phyloP scores from a whole-genome alignment of 1,140 invertebrate genomes.

The Temnothorax curvispinosus region DNA sequence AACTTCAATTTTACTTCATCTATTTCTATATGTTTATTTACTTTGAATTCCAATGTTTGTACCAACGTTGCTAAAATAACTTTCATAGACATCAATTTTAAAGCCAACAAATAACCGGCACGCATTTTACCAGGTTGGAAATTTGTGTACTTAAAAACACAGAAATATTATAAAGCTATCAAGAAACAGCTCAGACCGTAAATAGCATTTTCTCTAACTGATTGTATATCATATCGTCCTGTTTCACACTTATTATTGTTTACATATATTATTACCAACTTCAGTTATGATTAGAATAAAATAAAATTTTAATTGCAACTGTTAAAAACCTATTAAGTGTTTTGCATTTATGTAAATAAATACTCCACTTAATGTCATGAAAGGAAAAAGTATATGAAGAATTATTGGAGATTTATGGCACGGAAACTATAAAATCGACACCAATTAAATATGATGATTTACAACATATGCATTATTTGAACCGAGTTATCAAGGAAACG shows the following conservation, averaged over 20 bases:
- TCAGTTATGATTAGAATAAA: not conserved
- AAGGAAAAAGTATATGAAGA: constrained; percentile 87
- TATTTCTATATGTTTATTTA: constrained; percentile 70
- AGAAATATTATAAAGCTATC: too few species aligned
- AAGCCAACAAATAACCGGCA: too few species aligned
- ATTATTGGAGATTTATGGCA: constrained; percentile 71
- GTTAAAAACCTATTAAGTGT: too few species aligned
- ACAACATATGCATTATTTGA: constrained; percentile 87
- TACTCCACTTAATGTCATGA: constrained; percentile 26
- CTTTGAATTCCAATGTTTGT: constrained; percentile 85
- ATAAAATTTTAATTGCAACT: too few species aligned
- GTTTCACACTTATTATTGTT: too few species aligned
- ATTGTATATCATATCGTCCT: too few species aligned
- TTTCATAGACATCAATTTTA: constrained; percentile 81
- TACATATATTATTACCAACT: too few species aligned
- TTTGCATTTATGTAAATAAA: too few species aligned
- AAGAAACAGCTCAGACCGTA: too few species aligned
- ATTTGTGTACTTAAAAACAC: too few species aligned
- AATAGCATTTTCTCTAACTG: too few species aligned
- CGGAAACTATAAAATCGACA: constrained; percentile 5
- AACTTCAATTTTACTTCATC: constrained; percentile 76
- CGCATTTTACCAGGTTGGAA: too few species aligned
- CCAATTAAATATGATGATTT: constrained; percentile 86
- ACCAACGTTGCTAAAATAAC: constrained; percentile 85
- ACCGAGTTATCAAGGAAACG: constrained; percentile 87